These are phyloP conservation scores for Eulimnadia texana DNA, from an alignment of 1,140 invertebrate genomes.

Conservation along the genomic window DNA sequence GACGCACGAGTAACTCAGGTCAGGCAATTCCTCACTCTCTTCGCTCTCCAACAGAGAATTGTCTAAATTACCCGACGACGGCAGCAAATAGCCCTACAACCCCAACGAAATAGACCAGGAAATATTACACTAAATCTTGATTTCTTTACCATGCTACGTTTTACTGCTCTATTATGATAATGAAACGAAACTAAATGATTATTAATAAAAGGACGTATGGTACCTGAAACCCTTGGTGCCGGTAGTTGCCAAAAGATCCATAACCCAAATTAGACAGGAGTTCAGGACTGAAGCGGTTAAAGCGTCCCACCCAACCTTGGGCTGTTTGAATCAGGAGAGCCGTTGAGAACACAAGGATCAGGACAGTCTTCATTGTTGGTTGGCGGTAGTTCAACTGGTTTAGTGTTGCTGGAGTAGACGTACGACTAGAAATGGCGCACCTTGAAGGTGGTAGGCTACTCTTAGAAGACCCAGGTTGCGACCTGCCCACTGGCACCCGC, in stretches of 20 bases:
- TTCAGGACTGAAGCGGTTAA: slow-evolving; percentile 70
- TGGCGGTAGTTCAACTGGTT: not conserved
- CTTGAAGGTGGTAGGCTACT: not conserved
- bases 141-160: too few relatives aligned
- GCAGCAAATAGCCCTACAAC: slow-evolving; percentile 8
- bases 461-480: not conserved
- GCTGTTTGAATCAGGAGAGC: not conserved
- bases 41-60: slow-evolving; percentile 21
- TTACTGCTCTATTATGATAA: too few relatives aligned
- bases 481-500: not conserved
- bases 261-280: slow-evolving; percentile 65
- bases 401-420: not conserved
- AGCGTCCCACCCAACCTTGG: slow-evolving; percentile 56
- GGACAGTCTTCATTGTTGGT: not conserved
- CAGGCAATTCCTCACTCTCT: slow-evolving; percentile 22
- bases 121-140: too few relatives aligned
- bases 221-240: slow-evolving; percentile 25
- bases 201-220: not conserved
- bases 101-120: too few relatives aligned
- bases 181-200: not conserved
- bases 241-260: slow-evolving; percentile 42
- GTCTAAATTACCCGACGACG: slow-evolving; percentile 20
- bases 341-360: not conserved
- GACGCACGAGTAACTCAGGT: slow-evolving; percentile 20
- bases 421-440: not conserved